Base-by-base conservation (phyloP, 2,888 invertebrate species). In the Melieria picta region DNA sequence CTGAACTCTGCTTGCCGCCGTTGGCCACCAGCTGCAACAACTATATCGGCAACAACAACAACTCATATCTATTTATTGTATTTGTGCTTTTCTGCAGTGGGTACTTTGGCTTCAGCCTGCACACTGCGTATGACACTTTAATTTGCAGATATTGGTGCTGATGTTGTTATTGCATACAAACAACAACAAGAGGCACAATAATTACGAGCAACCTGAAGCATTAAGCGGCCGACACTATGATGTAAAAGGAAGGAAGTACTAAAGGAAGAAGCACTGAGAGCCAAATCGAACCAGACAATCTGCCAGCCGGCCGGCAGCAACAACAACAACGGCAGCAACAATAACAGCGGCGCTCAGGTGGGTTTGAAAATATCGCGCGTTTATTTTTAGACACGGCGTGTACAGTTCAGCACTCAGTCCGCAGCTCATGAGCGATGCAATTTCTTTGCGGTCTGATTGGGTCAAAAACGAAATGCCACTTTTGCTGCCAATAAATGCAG, bases 261-360 rank as follows among this genome's bases (percentile, higher is more conserved):
- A n/a, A n/a, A n/a, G n/a, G 43, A 6, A 13, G 50, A 60, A 43
- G 10, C 10, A 61, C 60, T 52, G 61, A 48, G 45, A 13, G 30
- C 56, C 48, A 67, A 67, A 43, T 60, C 48, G 52, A 52, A 65
- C 5, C 13, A 55, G 10, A 62, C 47, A 62, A 46, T 13, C 63
- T 46, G 60, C 45, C 30, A 56, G 42, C 50, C 47, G 30, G n/a
- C 56, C 56, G 50, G 43, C 7, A 58, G 11, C 4, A 58, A 9
- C 42, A 30, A 11, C 55, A 55, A 11, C 10, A 58, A 10, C 9
- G 9, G 42, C 10, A 60, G 10, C 11, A 60, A 4, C 60, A 60
- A 60, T 43, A 60, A 60, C 43, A 60, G n/a, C 43, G 60, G n/a
- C 11, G 42, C 9, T 60, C 61, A 52, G 64, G 43, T 55, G 64